phyloP scores from a whole-genome alignment of 2,888 invertebrate genomes.

The Drosophila subsilvestris region DNA sequence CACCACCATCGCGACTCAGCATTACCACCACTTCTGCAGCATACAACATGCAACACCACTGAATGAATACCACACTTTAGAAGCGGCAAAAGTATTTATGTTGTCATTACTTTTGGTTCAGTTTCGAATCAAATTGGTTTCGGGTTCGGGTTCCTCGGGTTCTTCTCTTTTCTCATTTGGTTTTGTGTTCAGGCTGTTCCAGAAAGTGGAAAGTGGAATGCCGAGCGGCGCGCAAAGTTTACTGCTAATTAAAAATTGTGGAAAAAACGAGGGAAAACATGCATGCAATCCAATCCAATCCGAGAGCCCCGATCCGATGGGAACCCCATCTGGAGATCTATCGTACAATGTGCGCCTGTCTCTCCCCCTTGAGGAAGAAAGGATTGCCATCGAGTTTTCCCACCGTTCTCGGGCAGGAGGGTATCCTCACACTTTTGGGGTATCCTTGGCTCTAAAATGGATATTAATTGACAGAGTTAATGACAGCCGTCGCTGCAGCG shows the following conservation, averaged over 20 bases:
- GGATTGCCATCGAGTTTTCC: conserved; percentile 67
- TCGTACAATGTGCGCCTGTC: conserved; percentile 4
- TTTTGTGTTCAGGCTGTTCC: conserved; percentile 21
- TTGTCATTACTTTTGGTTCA: conserved; percentile 71
- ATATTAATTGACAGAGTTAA: conserved; percentile 77
- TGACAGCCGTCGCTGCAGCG: conserved; percentile 54
- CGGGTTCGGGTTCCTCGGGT: conserved; percentile 28
- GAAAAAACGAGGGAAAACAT: conserved; percentile 74
- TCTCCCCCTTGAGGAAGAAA: conserved; percentile 46
- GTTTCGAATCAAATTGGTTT: conserved; percentile 28
- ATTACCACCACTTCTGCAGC: conserved; percentile 20
- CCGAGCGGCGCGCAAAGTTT: conserved; percentile 73
- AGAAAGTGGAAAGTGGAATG: conserved; percentile 17
- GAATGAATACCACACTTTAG: conserved; percentile 43
- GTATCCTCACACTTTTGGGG: conserved; percentile 58
- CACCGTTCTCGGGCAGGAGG: conserved; percentile 41
- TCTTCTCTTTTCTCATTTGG: not conserved
- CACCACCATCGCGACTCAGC: conserved; percentile 15
- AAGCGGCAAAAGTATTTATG: conserved; percentile 71
- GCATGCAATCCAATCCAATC: conserved; percentile 77
- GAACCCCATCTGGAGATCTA: conserved; percentile 46
- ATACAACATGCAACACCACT: not conserved
- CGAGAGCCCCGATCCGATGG: conserved; percentile 54
- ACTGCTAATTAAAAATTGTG: conserved; percentile 83
- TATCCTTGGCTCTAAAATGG: conserved; percentile 73